Conservation (phyloP, 2,113 vertebrate species). For the Cebus imitator region DNA sequence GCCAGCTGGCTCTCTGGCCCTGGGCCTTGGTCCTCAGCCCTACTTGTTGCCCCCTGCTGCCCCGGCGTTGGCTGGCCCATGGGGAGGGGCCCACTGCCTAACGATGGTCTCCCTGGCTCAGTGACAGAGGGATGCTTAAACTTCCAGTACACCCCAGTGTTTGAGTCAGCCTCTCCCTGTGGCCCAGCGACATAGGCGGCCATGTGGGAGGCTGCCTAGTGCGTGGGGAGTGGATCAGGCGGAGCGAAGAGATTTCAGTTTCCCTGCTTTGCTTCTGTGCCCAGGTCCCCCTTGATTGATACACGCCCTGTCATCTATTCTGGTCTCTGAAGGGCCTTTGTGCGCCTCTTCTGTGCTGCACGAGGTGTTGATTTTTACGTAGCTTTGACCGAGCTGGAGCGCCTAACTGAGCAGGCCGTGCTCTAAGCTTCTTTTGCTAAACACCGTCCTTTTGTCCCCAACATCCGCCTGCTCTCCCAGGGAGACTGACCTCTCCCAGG, state of each 20-base stretch:
- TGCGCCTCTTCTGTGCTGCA: too few relatives aligned
- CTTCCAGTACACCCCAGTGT: not conserved
- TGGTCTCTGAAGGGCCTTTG: too few relatives aligned
- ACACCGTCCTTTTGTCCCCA: not conserved
- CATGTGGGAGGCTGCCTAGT: rapidly evolving
- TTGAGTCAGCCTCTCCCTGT: not conserved
- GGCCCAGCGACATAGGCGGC: rapidly evolving
- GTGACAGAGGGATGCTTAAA: not conserved
- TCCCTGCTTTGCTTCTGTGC: too few relatives aligned
- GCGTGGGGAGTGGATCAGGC: rapidly evolving
- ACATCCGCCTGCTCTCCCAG: rapidly evolving
- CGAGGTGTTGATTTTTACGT: too few relatives aligned
- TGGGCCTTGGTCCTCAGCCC: not conserved
- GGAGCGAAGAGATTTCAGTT: not conserved
- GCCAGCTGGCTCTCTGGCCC: too few relatives aligned
- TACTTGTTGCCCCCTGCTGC: rapidly evolving
- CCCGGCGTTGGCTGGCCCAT: too few relatives aligned
- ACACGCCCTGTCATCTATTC: too few relatives aligned
- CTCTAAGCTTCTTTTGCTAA: rapidly evolving
- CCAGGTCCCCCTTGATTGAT: too few relatives aligned
- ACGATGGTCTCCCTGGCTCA: not conserved
- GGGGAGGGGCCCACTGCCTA: not conserved
- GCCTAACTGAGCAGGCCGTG: rapidly evolving
- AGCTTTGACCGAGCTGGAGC: rapidly evolving
- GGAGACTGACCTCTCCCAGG: not conserved